A percentile compares a stretch with the other conserved stretches of the same genome.
These are phyloP conservation scores for Tillus elongatus DNA, from an alignment of 2,888 invertebrate genomes.

Conservation along the genomic window DNA sequence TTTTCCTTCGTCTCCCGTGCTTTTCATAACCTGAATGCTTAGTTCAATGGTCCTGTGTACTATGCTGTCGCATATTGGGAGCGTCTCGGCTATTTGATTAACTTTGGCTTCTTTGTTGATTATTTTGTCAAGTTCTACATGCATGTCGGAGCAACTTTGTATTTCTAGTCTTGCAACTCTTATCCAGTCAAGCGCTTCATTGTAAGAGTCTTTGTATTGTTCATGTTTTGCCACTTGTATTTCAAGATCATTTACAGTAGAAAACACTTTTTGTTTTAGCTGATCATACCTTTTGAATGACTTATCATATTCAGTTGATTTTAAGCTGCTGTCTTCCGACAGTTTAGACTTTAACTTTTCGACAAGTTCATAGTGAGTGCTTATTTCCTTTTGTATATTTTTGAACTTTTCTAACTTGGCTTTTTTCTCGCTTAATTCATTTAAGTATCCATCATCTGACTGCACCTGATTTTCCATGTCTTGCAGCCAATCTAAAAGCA, in stretches of 20 bases:
- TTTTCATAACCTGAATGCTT: conserved; percentile 64
- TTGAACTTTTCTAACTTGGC: conserved; percentile 81
- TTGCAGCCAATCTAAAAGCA: conserved; percentile 78
- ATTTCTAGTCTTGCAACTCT: conserved; percentile 70
- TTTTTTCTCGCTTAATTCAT: conserved; percentile 85
- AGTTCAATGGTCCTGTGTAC: conserved; percentile 64
- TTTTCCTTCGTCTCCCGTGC: conserved; percentile 75
- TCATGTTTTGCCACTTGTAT: conserved; percentile 80
- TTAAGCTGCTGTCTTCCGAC: conserved; percentile 53
- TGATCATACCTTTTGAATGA: conserved; percentile 63
- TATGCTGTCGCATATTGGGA: conserved; percentile 64
- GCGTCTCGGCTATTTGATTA: conserved; percentile 55
- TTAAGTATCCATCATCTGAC: conserved; percentile 61
- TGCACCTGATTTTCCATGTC: conserved; percentile 79
- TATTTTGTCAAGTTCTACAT: conserved; percentile 74
- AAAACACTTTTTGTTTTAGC: conserved; percentile 55
- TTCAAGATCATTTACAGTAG: conserved; percentile 63
- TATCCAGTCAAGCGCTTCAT: conserved; percentile 79
- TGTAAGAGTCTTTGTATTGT: conserved; percentile 72
- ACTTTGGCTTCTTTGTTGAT: conserved; percentile 68
- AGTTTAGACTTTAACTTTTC: conserved; percentile 68
- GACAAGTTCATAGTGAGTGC: conserved; percentile 67
- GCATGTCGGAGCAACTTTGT: conserved; percentile 77
- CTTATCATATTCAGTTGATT: conserved; percentile 56
- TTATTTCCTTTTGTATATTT: conserved; percentile 72